These are phyloP conservation scores for Hemicrepidius hirtus DNA, from an alignment of 2,888 invertebrate species.

Conservation along the genomic window DNA sequence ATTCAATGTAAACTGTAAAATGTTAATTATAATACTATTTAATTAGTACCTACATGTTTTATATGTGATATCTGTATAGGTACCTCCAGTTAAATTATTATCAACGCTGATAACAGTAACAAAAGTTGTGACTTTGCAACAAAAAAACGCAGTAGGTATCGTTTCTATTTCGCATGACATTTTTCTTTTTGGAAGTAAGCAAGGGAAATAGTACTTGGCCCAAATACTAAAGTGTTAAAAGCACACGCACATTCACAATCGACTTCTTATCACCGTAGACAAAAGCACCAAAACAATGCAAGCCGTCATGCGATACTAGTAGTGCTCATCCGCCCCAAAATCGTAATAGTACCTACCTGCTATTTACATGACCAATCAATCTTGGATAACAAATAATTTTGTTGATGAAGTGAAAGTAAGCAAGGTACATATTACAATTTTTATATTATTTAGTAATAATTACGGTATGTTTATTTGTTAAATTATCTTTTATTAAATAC, in stretches of 20 bases:
- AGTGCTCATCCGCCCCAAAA: slow-evolving; percentile 11
- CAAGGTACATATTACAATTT: neutral
- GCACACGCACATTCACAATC: slow-evolving; percentile 23
- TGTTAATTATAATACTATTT: neutral
- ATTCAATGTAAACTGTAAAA: neutral
- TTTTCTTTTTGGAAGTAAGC: neutral
- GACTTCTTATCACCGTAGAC: slow-evolving; percentile 20
- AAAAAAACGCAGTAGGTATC: neutral
- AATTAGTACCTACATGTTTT: neutral
- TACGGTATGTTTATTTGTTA: too few species aligned
- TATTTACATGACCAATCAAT: neutral
- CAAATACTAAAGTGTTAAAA: slow-evolving; percentile 5
- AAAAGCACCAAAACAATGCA: slow-evolving; percentile 9
- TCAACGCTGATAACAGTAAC: too few species aligned
- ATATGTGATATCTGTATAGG: neutral
- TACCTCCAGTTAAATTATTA: neutral
- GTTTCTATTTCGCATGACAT: neutral
- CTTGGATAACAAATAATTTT: neutral
- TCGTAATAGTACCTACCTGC: neutral
- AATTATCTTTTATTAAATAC: too few species aligned
- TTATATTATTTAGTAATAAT: too few species aligned
- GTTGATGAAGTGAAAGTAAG: neutral
- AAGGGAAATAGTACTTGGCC: slow-evolving; percentile 11
- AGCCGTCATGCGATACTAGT: slow-evolving; percentile 16
- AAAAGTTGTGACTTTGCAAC: too few species aligned